phyloP scores from a whole-genome alignment of 2,888 invertebrate genomes.

The Gibbula magus region DNA sequence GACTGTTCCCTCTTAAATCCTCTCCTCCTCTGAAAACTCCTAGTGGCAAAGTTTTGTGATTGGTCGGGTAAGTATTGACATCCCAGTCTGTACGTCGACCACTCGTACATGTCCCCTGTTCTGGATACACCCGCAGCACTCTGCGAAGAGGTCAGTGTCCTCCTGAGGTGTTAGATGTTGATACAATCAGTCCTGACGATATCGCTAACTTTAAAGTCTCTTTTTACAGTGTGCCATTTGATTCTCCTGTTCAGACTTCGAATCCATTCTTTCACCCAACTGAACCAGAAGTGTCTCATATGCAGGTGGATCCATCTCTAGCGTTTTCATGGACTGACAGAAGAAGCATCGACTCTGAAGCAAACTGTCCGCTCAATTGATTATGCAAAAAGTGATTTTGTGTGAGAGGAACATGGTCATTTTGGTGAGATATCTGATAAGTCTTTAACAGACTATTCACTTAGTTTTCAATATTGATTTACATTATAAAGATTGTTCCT shows the following conservation, averaged over 20 bases:
- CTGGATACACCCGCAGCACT: neutral
- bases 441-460: no score
- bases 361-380: slow-evolving; percentile 20
- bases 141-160: neutral
- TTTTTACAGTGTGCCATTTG: neutral
- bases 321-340: no score
- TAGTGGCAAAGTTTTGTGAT: neutral
- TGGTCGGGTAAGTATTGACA: neutral
- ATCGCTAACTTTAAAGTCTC: neutral
- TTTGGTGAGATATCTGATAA: neutral
- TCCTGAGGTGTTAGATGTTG: neutral
- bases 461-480: no score
- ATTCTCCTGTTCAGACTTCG: neutral
- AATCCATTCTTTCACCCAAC: slow-evolving; percentile 6
- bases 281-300: neutral
- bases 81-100: neutral
- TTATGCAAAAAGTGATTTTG: slow-evolving; percentile 33
- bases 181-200: neutral
- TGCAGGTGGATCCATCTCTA: no score
- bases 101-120: neutral
- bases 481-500: no score
- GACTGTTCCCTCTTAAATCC: no score
- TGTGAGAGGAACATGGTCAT: slow-evolving; percentile 19
- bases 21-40: no score
- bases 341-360: no score